Conservation (phyloP, 2,797 vertebrate genomes). For the Pelochelys cantorii region DNA sequence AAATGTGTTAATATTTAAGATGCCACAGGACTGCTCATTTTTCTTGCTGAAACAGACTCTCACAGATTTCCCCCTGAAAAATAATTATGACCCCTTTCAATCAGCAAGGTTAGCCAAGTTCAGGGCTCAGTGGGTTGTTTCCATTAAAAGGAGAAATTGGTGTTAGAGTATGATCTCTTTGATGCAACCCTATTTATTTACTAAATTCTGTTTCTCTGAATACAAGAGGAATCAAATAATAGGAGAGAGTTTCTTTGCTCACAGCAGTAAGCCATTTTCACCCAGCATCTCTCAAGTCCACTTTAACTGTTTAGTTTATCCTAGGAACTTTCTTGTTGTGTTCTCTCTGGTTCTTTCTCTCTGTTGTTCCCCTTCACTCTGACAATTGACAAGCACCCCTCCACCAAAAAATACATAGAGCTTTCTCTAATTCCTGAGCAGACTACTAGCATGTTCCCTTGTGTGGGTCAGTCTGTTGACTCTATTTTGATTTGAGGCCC, state of each 20-base stretch:
- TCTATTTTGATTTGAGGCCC: not conserved
- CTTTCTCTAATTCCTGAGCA: not conserved
- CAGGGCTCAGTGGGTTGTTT: too few relatives aligned
- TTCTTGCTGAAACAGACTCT: too few relatives aligned
- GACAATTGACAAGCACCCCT: not conserved
- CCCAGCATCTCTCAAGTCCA: not conserved
- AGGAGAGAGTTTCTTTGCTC: not conserved
- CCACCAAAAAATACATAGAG: not conserved
- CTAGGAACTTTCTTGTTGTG: not conserved
- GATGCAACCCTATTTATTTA: not conserved
- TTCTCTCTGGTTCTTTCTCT: not conserved
- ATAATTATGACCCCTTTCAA: not conserved
- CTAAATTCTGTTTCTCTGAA: not conserved
- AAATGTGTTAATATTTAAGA: too few relatives aligned
- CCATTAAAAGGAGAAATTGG: not conserved
- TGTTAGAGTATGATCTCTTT: not conserved
- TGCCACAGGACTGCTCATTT: too few relatives aligned
- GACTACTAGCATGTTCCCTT: not conserved
- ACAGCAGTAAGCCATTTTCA: not conserved
- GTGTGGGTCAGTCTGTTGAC: not conserved
- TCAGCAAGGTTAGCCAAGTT: not conserved
- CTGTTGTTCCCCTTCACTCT: not conserved
- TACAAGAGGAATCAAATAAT: not conserved
- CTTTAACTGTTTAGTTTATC: not conserved
- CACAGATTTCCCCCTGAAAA: too few relatives aligned